Conservation (phyloP, 2,113 vertebrate species). For the Gymnobelideus leadbeateri region DNA sequence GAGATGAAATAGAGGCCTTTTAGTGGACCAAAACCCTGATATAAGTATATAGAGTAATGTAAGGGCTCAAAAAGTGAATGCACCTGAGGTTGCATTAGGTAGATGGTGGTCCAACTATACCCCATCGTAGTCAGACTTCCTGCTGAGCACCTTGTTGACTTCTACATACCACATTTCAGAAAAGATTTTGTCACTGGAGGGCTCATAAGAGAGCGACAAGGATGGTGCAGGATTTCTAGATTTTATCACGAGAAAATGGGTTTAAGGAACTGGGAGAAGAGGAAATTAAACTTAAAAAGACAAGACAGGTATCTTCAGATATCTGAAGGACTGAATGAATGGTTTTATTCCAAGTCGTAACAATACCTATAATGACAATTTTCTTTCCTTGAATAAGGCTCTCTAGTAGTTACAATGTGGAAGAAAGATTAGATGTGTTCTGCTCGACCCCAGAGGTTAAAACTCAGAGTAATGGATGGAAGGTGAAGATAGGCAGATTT, state of each 20-base stretch:
- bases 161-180: background rate
- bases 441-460: background rate
- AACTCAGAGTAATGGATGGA: background rate
- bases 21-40: background rate
- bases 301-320: background rate
- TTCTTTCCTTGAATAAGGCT: too few species aligned
- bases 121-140: background rate
- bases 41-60: background rate
- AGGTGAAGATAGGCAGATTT: background rate
- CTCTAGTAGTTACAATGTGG: too few species aligned
- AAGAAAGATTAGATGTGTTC: background rate
- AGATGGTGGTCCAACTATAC: too few species aligned
- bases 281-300: background rate
- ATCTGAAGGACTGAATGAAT: background rate
- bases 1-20: background rate
- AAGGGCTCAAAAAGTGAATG: background rate
- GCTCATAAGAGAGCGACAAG: background rate
- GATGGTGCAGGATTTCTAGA: background rate
- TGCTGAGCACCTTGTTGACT: background rate
- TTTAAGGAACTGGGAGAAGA: background rate
- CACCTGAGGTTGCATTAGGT: background rate
- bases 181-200: background rate
- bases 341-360: too few species aligned
- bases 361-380: too few species aligned
- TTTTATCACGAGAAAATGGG: background rate